Evolutionary conservation across 2,888 invertebrate genomes (phyloP).

Genomic region (Xestia ashworthii): DNA sequence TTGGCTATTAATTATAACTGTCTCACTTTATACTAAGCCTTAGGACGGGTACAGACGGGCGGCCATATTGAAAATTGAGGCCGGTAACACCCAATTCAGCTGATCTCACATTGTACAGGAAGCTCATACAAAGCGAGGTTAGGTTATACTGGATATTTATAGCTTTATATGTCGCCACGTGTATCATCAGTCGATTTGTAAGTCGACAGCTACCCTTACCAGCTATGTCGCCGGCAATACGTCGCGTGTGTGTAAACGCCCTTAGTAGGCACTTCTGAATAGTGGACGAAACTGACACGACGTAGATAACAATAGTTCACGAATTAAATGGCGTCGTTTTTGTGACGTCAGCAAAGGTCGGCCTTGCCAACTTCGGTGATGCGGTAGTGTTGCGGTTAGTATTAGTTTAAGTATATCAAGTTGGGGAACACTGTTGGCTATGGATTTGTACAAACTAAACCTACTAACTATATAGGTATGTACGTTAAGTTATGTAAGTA

Average conservation of each 20-base stretch:
- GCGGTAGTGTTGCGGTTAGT: slow-evolving; percentile 42
- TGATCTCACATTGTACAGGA: too few species aligned
- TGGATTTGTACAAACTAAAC: slow-evolving; percentile 25
- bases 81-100: too few species aligned
- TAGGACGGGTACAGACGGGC: slow-evolving; percentile 37
- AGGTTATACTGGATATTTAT: too few species aligned
- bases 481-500: too few species aligned
- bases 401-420: slow-evolving; percentile 45
- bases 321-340: slow-evolving; percentile 64
- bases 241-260: slow-evolving; percentile 8
- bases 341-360: slow-evolving; percentile 51
- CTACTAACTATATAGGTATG: background rate
- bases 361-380: slow-evolving; percentile 43
- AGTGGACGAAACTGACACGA: slow-evolving; percentile 43
- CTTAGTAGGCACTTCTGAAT: slow-evolving; percentile 34
- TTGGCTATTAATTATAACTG: slow-evolving; percentile 75
- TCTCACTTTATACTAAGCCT: slow-evolving; percentile 67
- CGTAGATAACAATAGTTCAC: slow-evolving; percentile 53
- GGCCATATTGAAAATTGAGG: background rate
- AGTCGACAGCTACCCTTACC: background rate
- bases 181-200: slow-evolving; percentile 2
- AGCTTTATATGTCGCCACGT: too few species aligned
- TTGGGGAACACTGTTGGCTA: slow-evolving; percentile 20
- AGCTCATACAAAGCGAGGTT: too few species aligned
- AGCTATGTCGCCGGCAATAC: background rate